Evolutionary conservation across 2,888 invertebrate species (phyloP).

Genomic region (Ditula angustiorana): DNA sequence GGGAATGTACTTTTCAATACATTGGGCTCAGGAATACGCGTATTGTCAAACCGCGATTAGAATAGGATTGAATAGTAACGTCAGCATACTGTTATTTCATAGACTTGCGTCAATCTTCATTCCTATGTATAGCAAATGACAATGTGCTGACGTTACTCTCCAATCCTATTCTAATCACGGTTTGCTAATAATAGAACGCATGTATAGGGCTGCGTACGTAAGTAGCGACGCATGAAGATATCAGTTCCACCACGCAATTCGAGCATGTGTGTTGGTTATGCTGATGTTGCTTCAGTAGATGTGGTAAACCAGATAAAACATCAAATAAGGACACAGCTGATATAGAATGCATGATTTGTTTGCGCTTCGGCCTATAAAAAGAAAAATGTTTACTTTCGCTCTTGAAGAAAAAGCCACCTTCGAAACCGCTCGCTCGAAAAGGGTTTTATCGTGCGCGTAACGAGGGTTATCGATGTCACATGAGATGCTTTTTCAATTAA

Average conservation of each 20-base stretch:
- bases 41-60: neutral
- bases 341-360: slow-evolving; percentile 59
- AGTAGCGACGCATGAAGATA: too few relatives aligned
- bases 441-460: slow-evolving; percentile 46
- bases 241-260: too few relatives aligned
- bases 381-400: slow-evolving; percentile 52
- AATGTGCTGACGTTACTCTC: too few relatives aligned
- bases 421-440: slow-evolving; percentile 56
- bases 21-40: neutral
- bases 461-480: slow-evolving; percentile 41
- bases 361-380: slow-evolving; percentile 61
- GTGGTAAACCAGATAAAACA: slow-evolving; percentile 26
- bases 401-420: slow-evolving; percentile 53
- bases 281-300: slow-evolving; percentile 3
- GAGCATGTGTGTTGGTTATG: neutral
- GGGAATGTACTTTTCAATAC: neutral
- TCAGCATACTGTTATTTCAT: too few relatives aligned
- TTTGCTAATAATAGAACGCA: too few relatives aligned
- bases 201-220: too few relatives aligned
- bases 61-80: too few relatives aligned
- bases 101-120: too few relatives aligned
- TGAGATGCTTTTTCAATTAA: slow-evolving; percentile 40
- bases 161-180: too few relatives aligned
- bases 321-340: slow-evolving; percentile 49
- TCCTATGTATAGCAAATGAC: too few relatives aligned